Evolutionary conservation across 2,888 invertebrate species (phyloP), one percentile per base, ranked within the genome.

Genomic region (Eretmocerus hayati): DNA sequence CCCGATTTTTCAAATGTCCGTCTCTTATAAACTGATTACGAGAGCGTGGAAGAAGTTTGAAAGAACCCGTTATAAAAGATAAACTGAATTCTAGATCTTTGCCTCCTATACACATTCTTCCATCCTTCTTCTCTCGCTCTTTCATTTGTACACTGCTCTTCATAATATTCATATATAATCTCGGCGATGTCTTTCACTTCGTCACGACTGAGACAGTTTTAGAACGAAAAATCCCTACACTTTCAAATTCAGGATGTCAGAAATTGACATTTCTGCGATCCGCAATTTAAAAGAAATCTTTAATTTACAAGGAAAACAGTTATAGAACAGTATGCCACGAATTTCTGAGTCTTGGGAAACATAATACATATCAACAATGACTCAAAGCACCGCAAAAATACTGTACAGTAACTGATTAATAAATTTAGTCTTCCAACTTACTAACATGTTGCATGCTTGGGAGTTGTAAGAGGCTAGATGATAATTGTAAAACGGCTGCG

Each of bases 351-450:
- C 65, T 62, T 56, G 53, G 64, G 18, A 18, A 69, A 69, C 67
- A 56, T 63, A 62, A 66, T 64, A 69, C 67, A 56, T 63, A 62
- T 65, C 64, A 69, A 69, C 68, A 68, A 60, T 56, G 66, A 66
- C 66, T 65, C 65, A 50, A 48, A 56, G n/a, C n/a, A n/a, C n/a
- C 48, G 57, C 54, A 58, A 57, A 55, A 58, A 60, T 58, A 11
- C 11, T 26, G 11, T 11, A 26, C 26, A 26, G 26, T 9, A 9
- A 26, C 6, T 26, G 11, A 26, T 26, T 6, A 11, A 26, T 26
- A 9, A n/a, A 26, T 26, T 11, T 26, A 11, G 26, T 26, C 26
- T 26, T 9, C 11, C 26, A 11, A 58, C 20, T 39, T 39, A 32
- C 41, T 54, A 46, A 50, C 50, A 48, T 54, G 32, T 61, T 55